Evolutionary conservation across 2,113 vertebrate genomes (phyloP).

Genomic region (Passer domesticus): DNA sequence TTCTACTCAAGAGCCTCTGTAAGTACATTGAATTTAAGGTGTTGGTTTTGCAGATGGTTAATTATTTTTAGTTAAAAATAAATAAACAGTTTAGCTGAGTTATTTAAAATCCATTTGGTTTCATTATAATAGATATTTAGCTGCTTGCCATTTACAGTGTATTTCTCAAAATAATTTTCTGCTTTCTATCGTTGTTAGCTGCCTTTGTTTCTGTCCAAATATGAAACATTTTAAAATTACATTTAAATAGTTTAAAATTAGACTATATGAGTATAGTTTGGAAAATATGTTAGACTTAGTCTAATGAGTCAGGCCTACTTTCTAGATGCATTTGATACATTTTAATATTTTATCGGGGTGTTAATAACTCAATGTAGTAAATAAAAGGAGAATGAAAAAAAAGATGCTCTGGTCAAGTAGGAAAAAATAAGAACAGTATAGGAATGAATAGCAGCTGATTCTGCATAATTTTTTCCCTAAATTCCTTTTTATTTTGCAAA

Average conservation of each 20-base stretch:
- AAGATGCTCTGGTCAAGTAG: not conserved
- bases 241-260: slow-evolving; percentile 35
- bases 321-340: not conserved
- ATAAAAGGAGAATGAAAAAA: not conserved
- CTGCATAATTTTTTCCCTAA: not conserved
- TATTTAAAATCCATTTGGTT: slow-evolving; percentile 49
- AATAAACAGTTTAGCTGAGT: slow-evolving; percentile 1
- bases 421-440: not conserved
- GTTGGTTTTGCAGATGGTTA: not conserved
- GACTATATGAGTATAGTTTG: not conserved
- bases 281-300: not conserved
- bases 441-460: not conserved
- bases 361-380: slow-evolving; percentile 1
- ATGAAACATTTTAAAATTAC: not conserved
- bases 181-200: not conserved
- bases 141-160: not conserved
- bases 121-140: not conserved
- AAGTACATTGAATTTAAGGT: not conserved
- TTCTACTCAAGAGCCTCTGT: not conserved
- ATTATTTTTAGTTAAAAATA: slow-evolving; percentile 34
- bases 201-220: not conserved
- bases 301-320: slow-evolving; percentile 1
- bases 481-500: not conserved
- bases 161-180: slow-evolving; percentile 33
- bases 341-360: not conserved